Evolutionary conservation across 2,888 invertebrate species (phyloP).

Genomic region (Limnephilus lunatus): DNA sequence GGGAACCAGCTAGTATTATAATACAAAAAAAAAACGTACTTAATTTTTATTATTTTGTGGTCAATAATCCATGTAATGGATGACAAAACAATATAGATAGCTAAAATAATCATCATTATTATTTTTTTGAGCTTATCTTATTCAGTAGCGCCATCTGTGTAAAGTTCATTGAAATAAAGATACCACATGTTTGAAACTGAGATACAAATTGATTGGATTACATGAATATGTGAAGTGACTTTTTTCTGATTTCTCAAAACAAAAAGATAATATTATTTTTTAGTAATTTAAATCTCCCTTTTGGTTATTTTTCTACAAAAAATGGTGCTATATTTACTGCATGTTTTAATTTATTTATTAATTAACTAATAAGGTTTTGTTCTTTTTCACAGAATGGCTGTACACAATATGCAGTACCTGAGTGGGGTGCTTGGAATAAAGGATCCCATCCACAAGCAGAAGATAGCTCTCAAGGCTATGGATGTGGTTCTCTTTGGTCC

Average conservation of each 20-base stretch:
- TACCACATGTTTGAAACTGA: background rate
- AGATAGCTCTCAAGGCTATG: conserved; percentile 97
- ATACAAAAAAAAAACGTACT: background rate
- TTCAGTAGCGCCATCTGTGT: background rate
- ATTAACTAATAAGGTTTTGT: background rate
- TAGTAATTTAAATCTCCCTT: no score
- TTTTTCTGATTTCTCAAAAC: no score
- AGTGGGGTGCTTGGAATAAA: conserved; percentile 94
- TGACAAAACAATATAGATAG: background rate
- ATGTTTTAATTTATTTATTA: background rate
- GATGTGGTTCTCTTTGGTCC: conserved; percentile 99
- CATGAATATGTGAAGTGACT: no score
- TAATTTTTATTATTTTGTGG: background rate
- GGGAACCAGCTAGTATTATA: no score
- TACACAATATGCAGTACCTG: conserved; percentile 94
- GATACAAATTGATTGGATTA: background rate
- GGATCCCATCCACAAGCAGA: conserved; percentile 98
- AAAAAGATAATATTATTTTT: no score
- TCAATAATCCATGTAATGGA: background rate
- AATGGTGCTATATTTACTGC: no score
- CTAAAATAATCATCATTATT: background rate
- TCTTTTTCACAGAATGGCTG: conserved; percentile 85
- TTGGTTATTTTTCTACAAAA: no score
- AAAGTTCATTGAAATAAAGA: background rate
- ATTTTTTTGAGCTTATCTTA: background rate